Base-by-base conservation (phyloP, 2,888 invertebrate species). In the Papilio protenor region DNA sequence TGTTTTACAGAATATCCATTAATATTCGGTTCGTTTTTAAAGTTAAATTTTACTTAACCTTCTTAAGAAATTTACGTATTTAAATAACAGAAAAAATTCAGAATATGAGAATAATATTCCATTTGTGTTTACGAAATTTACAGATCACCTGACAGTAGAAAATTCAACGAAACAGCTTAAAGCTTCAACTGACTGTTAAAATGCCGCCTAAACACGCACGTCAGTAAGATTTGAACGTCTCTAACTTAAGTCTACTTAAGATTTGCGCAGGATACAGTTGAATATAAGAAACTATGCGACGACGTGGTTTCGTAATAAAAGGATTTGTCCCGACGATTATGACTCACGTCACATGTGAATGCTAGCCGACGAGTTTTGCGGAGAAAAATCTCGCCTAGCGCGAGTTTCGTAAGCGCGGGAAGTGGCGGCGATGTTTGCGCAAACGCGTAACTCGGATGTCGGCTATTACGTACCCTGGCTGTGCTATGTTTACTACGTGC, bases 401-500 rank as follows among this genome's bases (percentile, higher is more conserved):
- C 71, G 27, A 72, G 81, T 84, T 82, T 85, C 86, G 88, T 89
- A 92, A 92, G 85, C 82, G 84, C 84, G 88, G 88, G 91, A 88
- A 89, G 86, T 86, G 84, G 83, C 83, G 77, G 76, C 76, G 70
- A 75, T 79, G 77, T 81, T 82, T 80, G 81, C 81, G 80, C 80
- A 81, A 80, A 80, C 81, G 87, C 89, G 90, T 89, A 88, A 88
- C 89, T 91, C 91, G 92, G 92, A 92, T 92, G 92, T 91, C 83
- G 88, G 81, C 85, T 85, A 91, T 92, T 92, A 92, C 85, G 69
- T 83, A 84, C 83, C 83, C 83, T 76, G 76, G 83, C 82, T 84
- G 81, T 76, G 80, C 81, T 81, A 78, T 77, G 78, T 81, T 83
- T 77, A 86, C 81, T 83, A 49, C 21, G 27, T 18, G 49, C 72